Conservation (phyloP, 1,140 invertebrate species). For the Muscidifurax raptorellus region DNA sequence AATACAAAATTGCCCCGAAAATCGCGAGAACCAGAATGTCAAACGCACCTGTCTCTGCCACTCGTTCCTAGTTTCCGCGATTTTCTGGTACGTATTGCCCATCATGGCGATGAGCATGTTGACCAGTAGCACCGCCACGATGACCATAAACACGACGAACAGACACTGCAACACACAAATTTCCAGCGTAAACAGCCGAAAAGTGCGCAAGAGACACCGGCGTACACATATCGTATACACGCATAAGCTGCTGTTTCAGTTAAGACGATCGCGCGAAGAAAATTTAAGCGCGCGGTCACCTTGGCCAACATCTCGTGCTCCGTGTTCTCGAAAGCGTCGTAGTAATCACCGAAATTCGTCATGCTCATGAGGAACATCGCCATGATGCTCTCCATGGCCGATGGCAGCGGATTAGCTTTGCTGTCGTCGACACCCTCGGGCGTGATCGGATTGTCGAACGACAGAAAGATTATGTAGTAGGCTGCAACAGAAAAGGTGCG, state of each 20-base stretch:
- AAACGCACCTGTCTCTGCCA: conserved; percentile 94
- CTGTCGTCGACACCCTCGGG: conserved; percentile 85
- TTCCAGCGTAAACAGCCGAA: no score
- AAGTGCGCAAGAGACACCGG: no score
- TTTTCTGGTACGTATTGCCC: conserved; percentile 99
- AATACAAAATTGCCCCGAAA: no score
- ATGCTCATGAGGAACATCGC: conserved; percentile 99
- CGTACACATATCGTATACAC: no score
- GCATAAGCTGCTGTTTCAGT: conserved; percentile 3
- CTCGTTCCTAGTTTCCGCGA: conserved; percentile 97
- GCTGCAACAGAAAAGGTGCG: conserved; percentile 77
- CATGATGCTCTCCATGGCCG: conserved; percentile 94
- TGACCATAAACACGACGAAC: conserved; percentile 97
- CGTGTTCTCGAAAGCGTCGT: conserved; percentile 90
- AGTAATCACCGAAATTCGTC: conserved; percentile 97
- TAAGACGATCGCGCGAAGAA: neutral
- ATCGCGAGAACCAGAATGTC: neutral
- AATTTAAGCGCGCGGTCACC: conserved; percentile 73
- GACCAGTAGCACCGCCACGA: conserved; percentile 95
- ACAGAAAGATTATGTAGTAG: conserved; percentile 93
- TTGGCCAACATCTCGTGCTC: conserved; percentile 93
- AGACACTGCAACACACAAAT: conserved; percentile 79
- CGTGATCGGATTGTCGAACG: conserved; percentile 87
- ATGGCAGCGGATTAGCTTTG: conserved; percentile 87
- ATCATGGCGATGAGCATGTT: conserved; percentile 99